Conservation (phyloP, 2,888 invertebrate species). For the Salpingus planirostris region DNA sequence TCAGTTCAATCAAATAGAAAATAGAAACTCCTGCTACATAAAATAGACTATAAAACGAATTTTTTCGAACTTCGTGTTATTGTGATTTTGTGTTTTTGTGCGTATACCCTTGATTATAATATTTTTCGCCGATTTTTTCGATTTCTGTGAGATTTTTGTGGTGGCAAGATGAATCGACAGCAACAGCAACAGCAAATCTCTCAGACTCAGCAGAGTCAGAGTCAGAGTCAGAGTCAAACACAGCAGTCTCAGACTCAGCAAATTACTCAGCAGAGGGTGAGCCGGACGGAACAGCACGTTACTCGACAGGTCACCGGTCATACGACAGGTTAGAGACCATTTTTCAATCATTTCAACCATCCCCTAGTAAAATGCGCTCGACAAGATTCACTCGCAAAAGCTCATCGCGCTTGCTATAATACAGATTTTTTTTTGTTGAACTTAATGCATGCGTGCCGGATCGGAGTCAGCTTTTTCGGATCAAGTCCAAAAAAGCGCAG, state of each 20-base stretch:
- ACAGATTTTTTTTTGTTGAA: no score
- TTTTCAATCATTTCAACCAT: no score
- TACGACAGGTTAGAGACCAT: constrained; percentile 54
- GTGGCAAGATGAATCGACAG: constrained; percentile 68
- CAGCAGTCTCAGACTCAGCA: constrained; percentile 44
- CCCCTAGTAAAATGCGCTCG: no score
- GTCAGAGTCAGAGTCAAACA: constrained; percentile 42
- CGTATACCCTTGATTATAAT: constrained; percentile 9
- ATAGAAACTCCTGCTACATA: no score
- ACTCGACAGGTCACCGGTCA: constrained; percentile 64
- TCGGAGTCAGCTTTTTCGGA: no score
- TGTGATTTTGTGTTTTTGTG: constrained; percentile 29
- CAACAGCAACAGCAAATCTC: constrained; percentile 42
- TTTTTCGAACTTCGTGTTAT: constrained; percentile 35
- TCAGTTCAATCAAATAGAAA: constrained; percentile 27
- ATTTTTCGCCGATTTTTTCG: constrained; percentile 22
- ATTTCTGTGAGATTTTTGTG: constrained; percentile 35
- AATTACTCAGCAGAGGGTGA: constrained; percentile 47
- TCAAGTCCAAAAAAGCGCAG: no score
- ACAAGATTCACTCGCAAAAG: no score
- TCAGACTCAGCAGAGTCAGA: constrained; percentile 38
- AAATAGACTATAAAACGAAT: no score
- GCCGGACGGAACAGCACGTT: constrained; percentile 69
- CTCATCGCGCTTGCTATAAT: no score
- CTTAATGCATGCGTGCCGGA: no score